Base-by-base conservation (phyloP, 2,113 vertebrate species). In the Sinocyclocheilus anshuiensis region DNA sequence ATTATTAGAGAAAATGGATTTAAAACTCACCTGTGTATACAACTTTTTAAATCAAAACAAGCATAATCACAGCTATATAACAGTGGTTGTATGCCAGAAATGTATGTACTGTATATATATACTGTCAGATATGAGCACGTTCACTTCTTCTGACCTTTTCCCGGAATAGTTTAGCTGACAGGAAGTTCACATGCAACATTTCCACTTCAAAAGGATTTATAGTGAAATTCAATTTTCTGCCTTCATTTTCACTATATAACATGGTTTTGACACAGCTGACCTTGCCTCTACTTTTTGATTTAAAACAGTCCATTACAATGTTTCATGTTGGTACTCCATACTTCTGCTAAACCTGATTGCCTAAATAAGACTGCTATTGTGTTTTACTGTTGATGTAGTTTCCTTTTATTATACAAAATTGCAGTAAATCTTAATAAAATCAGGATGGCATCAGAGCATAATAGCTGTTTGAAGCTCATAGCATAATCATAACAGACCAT, bases 401-500 rank as follows among this genome's bases (percentile, higher is more conserved):
- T 2, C 11, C 6, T 29, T 84, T 83, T 65, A 77, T 39, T 71
- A 36, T 8, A 22, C 45, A 7, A 53, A 84, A 74, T 22, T 83
- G 53, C 36, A 18, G 50, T 50, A 36, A 63, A 72, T 71, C 18
- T 83, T 77, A 78, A 53, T 77, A 74, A 67, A 75, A 85, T 55
- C 75, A 24, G 78, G 65, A 65, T 11, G 29, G 20, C 61, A 76
- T 81, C 6, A 24, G 36, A n/a, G 55, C 53, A 81, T 67, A 81
- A n/a, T 57, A 75, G n/a, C 76, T 55, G 63, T 71, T 69, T 79
- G 61, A 85, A 78, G 45, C 61, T 79, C 84, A 78, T 24, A 67
- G 39, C 61, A 45, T 74, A 81, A 29, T 80, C 55, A 65, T 85
- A 77, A 80, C 59, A 69, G 45, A 82, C 29, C 29, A 67, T 39